A percentile compares a stretch with the other conserved stretches of the same genome.
Conservation (phyloP, 2,113 vertebrate species). For the Neogale vison region DNA sequence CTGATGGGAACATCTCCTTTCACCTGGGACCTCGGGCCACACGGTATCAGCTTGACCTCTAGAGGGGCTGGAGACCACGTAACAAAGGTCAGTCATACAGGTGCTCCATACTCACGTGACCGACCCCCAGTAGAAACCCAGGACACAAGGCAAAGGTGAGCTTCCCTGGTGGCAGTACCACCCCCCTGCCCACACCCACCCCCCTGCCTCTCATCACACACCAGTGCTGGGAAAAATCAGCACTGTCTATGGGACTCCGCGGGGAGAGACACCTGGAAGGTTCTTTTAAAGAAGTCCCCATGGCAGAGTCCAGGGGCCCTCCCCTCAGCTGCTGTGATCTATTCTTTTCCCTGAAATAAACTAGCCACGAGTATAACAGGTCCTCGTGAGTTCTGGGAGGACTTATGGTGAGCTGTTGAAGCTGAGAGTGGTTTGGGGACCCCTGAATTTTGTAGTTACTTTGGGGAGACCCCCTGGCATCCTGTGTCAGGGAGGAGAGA, state of each 20-base stretch:
- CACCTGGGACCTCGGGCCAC: not conserved
- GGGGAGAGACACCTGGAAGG: not conserved
- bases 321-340: not conserved
- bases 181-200: not conserved
- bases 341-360: not conserved
- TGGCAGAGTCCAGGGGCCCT: not conserved
- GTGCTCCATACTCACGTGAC: not conserved
- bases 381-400: not conserved
- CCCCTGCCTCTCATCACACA: not conserved
- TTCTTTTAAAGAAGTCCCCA: fast-evolving
- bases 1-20: not conserved
- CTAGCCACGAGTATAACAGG: not conserved
- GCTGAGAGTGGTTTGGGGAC: not conserved
- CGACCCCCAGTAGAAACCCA: not conserved
- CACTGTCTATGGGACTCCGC: fast-evolving
- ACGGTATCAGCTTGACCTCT: not conserved
- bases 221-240: not conserved
- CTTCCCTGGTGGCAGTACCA: not conserved
- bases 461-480: not conserved
- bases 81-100: not conserved
- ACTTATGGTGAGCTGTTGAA: not conserved
- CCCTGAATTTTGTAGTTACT: not conserved
- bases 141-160: not conserved
- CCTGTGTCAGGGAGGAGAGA: not conserved
- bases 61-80: not conserved